Evolutionary conservation across 2,113 vertebrate genomes (phyloP).

Genomic region (Calonectris borealis): DNA sequence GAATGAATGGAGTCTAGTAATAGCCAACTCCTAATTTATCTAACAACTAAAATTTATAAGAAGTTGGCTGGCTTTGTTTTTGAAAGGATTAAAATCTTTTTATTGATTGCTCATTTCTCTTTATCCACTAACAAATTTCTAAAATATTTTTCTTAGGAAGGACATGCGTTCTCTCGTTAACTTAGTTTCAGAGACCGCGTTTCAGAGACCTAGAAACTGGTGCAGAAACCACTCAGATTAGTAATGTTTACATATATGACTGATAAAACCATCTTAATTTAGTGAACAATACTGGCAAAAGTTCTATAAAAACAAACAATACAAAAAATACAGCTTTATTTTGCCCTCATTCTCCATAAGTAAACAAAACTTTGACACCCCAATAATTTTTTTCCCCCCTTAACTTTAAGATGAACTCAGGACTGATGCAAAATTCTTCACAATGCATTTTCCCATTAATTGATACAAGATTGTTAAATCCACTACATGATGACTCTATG

Average conservation of each 20-base stretch:
- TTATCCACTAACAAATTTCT: background rate
- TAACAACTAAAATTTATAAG: background rate
- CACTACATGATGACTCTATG: background rate
- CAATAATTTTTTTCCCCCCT: background rate
- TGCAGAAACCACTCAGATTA: background rate
- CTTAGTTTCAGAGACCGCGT: background rate
- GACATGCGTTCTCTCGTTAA: background rate
- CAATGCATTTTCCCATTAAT: background rate
- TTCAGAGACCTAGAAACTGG: background rate
- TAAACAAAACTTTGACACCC: background rate
- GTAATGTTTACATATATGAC: background rate
- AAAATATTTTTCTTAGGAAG: background rate
- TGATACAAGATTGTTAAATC: background rate
- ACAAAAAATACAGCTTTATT: background rate
- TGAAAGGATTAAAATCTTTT: background rate
- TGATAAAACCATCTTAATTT: background rate
- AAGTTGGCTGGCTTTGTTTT: background rate
- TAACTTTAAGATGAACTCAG: background rate
- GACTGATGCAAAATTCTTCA: background rate
- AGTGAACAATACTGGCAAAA: background rate
- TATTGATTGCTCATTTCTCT: background rate
- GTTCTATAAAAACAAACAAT: background rate
- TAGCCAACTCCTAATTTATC: background rate
- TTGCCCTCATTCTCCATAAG: background rate
- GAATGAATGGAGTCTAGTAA: background rate